Percentiles rank a stretch among this genome's conserved stretches.
phyloP scores from a whole-genome alignment of 2,888 invertebrate genomes.

The Nudaria mundana region DNA sequence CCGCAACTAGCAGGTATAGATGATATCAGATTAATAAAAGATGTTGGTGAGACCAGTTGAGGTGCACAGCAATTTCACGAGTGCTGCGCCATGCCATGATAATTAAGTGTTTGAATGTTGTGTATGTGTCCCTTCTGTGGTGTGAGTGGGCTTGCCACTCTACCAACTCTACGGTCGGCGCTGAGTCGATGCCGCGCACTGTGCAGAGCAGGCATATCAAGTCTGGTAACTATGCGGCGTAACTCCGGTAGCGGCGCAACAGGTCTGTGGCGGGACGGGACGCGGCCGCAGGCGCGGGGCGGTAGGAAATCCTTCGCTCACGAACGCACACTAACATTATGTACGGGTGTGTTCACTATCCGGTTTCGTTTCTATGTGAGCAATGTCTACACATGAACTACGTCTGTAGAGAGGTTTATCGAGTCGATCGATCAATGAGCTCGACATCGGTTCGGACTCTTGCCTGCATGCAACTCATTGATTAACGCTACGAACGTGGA shows the following conservation, averaged over 20 bases:
- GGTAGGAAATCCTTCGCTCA: slow-evolving; percentile 77
- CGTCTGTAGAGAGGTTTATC: slow-evolving; percentile 61
- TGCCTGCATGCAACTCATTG: slow-evolving; percentile 80
- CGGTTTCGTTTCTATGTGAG: slow-evolving; percentile 70
- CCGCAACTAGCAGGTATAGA: slow-evolving; percentile 69
- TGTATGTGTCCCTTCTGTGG: slow-evolving; percentile 35
- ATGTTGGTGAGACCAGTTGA: slow-evolving; percentile 67
- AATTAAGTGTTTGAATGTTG: slow-evolving; percentile 67
- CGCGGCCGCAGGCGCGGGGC: slow-evolving; percentile 56
- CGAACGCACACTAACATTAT: slow-evolving; percentile 54
- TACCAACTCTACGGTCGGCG: slow-evolving; percentile 17
- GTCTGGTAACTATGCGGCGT: slow-evolving; percentile 81
- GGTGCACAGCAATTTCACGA: slow-evolving; percentile 73
- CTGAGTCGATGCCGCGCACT: slow-evolving; percentile 37
- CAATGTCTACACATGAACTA: slow-evolving; percentile 42
- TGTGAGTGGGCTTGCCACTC: slow-evolving; percentile 54
- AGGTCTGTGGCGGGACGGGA: slow-evolving; percentile 73
- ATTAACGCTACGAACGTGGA: slow-evolving; percentile 80
- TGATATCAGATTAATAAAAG: slow-evolving; percentile 71
- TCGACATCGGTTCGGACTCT: slow-evolving; percentile 70
- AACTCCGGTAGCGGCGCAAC: slow-evolving; percentile 81
- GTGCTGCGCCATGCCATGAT: slow-evolving; percentile 67
- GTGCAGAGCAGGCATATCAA: slow-evolving; percentile 68
- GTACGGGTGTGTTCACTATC: slow-evolving; percentile 66
- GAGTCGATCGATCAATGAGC: slow-evolving; percentile 80